Percentiles rank a stretch among this genome's conserved stretches.
These are phyloP conservation scores for Cylloceria caligata DNA, from an alignment of 2,888 invertebrate species.

Conservation along the genomic window DNA sequence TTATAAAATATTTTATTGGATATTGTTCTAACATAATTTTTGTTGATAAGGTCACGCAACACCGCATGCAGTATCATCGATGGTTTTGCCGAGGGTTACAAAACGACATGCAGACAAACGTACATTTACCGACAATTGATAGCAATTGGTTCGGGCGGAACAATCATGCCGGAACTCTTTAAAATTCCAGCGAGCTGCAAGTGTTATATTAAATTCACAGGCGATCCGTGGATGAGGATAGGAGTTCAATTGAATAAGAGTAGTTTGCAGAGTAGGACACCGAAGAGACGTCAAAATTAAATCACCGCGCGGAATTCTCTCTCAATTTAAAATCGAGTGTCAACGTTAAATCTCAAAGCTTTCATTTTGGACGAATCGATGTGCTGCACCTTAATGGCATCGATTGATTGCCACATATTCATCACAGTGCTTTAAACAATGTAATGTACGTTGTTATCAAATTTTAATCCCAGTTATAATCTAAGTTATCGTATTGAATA, in stretches of 20 bases:
- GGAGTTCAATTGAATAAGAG: slow-evolving; percentile 45
- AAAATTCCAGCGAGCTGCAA: slow-evolving; percentile 91
- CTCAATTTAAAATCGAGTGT: background rate
- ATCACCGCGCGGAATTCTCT: too few species aligned
- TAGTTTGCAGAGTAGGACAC: slow-evolving; percentile 17
- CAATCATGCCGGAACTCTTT: slow-evolving; percentile 86
- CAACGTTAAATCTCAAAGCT: background rate
- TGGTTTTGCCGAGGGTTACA: slow-evolving; percentile 83
- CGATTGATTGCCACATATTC: background rate
- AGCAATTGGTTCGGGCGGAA: slow-evolving; percentile 85
- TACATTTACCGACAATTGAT: slow-evolving; percentile 86
- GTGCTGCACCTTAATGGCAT: background rate
- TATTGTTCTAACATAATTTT: background rate
- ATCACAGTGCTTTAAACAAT: background rate
- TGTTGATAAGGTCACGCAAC: slow-evolving; percentile 76
- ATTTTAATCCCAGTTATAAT: background rate
- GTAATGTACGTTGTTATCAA: background rate
- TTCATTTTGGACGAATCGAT: background rate
- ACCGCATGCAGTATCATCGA: slow-evolving; percentile 81
- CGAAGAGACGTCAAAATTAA: background rate
- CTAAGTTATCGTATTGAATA: background rate
- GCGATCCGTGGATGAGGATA: slow-evolving; percentile 69
- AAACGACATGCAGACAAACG: slow-evolving; percentile 87
- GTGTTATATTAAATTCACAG: slow-evolving; percentile 85
- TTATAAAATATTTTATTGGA: background rate